A percentile compares a stretch with the other conserved stretches of the same genome.
Evolutionary conservation across 2,113 vertebrate genomes (phyloP).

Genomic region (Myrmecophaga tridactyla): DNA sequence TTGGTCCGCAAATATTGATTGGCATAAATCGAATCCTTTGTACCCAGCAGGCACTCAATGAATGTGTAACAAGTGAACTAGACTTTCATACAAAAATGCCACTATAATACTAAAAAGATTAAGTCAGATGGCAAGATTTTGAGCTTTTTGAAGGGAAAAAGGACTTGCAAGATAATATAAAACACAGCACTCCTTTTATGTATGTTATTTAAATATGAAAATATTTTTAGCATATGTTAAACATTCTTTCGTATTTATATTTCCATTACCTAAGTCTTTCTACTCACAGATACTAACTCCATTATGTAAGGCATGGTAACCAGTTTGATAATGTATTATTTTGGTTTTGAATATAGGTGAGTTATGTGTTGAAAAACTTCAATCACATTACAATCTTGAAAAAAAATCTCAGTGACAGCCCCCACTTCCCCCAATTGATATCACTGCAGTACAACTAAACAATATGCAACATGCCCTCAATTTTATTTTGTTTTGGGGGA

Average conservation of each 20-base stretch:
- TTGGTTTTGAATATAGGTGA: conserved; percentile 83
- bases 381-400: conserved; percentile 79
- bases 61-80: conserved; percentile 44
- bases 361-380: conserved; percentile 80
- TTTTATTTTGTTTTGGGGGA: conserved; percentile 73
- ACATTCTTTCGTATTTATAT: conserved; percentile 90
- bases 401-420: conserved; percentile 78
- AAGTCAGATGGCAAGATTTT: conserved; percentile 81
- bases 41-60: conserved; percentile 68
- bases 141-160: conserved; percentile 82
- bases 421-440: conserved; percentile 61
- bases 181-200: conserved; percentile 88
- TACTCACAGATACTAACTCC: conserved; percentile 84
- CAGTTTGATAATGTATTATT: conserved; percentile 79
- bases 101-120: conserved; percentile 78
- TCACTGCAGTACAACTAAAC: conserved; percentile 73
- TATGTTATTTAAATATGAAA: conserved; percentile 92
- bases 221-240: conserved; percentile 91
- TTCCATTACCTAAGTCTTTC: conserved; percentile 86
- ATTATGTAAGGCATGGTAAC: conserved; percentile 88
- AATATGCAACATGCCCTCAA: conserved; percentile 62
- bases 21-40: conserved; percentile 69
- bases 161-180: conserved; percentile 85
- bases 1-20: conserved; percentile 84
- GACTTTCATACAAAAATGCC: conserved; percentile 71